Base-by-base conservation (phyloP, 2,888 invertebrate genomes). In the Automeris io region DNA sequence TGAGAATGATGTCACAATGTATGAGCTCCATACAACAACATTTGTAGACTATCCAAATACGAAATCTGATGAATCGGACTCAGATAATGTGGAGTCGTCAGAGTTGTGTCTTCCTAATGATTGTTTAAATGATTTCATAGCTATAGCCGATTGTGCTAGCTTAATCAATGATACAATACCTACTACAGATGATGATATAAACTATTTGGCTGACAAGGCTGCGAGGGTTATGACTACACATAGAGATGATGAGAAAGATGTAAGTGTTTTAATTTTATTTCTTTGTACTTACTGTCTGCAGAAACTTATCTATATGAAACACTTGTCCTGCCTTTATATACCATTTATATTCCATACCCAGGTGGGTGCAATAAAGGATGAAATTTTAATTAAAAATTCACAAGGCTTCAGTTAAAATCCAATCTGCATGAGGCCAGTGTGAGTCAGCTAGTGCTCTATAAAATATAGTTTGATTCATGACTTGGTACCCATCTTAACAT, bases 1-100 rank as follows among this genome's bases (percentile, higher is more conserved):
- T 9, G 86, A 86, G 23, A 80, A 76, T 39, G 87, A 87, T 43
- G 64, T 87, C 0, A 87, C 86, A 0, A 86, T 87, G 87, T 87
- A 87, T 2, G 87, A 87, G 47, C 69, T 83, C 0, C 83, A 83
- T 23, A 82, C 85, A n/a, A 82, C 83, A 0, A 82, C 82, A 0
- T 72, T 70, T 40, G 62, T 71, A 0, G 85, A 85, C 37, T 70
- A 78, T 22, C 74, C 80, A 0, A 54, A 67, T 2, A 63, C 66
- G 1, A 83, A 83, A 48, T 73, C 67, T 4, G 82, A 83, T 0
- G 87, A 87, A 45, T 85, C 85, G 0, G 87, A 87, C 37, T 81
- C 78, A 0, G 87, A 87, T 34, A 70, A 79, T 1, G 72, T 83
- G 0, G 86, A 85, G 38, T 79, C 81, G 0, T 70, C 86, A 0